These are phyloP conservation scores for Lycorma delicatula DNA, from an alignment of 1,140 invertebrate genomes.

Conservation along the genomic window DNA sequence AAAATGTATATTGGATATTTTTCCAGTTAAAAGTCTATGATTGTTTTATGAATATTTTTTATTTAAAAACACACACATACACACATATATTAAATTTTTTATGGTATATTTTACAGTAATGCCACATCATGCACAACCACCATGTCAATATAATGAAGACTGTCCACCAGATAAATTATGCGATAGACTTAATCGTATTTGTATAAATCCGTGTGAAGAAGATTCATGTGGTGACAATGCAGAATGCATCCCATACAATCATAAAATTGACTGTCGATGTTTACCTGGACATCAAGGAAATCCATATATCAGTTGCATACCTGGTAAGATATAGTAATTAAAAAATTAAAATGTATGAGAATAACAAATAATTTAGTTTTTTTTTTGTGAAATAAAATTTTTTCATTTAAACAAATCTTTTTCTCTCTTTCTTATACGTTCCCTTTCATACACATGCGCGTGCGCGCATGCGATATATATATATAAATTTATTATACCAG, in stretches of 20 bases:
- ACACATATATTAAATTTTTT: no score
- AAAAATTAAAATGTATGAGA: no score
- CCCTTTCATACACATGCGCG: no score
- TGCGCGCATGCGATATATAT: no score
- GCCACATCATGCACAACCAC: slow-evolving; percentile 47
- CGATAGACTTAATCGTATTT: slow-evolving; percentile 69
- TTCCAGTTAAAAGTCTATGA: background rate
- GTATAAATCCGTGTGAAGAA: slow-evolving; percentile 72
- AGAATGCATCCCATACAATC: slow-evolving; percentile 65
- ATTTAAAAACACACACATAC: no score
- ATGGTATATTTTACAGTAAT: slow-evolving; percentile 12
- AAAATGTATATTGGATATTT: no score
- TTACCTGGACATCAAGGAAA: slow-evolving; percentile 66
- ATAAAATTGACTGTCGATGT: slow-evolving; percentile 70
- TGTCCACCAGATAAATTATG: slow-evolving; percentile 73
- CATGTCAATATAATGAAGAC: slow-evolving; percentile 85
- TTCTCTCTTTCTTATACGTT: no score
- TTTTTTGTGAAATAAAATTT: no score
- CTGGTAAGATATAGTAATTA: no score
- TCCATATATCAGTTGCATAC: slow-evolving; percentile 61
- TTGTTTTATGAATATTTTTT: background rate
- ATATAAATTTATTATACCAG: no score
- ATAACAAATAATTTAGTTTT: no score
- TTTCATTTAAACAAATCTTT: no score
- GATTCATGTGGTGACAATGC: slow-evolving; percentile 78